Percentiles rank a stretch among this genome's conserved stretches.
phyloP scores from a whole-genome alignment of 1,140 invertebrate genomes.

The Coboldia fuscipes region DNA sequence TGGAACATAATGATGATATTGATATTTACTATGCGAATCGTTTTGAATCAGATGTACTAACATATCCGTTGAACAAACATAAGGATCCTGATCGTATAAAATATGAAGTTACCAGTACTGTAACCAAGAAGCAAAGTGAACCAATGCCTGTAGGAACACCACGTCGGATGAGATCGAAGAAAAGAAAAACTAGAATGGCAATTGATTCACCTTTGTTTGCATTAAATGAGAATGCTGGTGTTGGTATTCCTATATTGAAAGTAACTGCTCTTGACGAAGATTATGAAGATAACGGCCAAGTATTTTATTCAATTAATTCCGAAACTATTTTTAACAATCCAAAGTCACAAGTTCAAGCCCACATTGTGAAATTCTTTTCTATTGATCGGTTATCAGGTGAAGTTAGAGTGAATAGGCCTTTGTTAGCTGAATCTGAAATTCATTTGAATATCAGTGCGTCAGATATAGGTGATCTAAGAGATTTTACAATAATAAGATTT shows the following conservation, averaged over 20 bases:
- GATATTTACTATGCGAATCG: conserved; percentile 27
- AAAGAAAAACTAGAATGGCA: too few relatives aligned
- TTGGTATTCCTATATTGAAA: conserved; percentile 52
- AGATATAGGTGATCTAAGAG: conserved; percentile 49
- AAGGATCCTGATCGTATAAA: neutral
- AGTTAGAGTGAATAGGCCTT: conserved; percentile 44
- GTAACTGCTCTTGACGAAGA: conserved; percentile 68
- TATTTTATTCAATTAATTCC: conserved; percentile 51
- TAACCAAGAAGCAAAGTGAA: conserved; percentile 5
- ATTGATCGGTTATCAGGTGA: conserved; percentile 51
- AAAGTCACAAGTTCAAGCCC: conserved; percentile 22
- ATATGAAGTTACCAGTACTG: neutral
- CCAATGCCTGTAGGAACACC: neutral
- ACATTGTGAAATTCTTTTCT: conserved; percentile 40
- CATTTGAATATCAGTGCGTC: conserved; percentile 50
- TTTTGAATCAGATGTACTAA: neutral
- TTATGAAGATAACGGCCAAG: conserved; percentile 42
- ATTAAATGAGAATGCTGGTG: conserved; percentile 53
- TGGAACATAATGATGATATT: conserved; percentile 29
- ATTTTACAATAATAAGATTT: conserved; percentile 41
- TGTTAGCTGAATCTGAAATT: conserved; percentile 59
- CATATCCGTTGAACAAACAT: neutral
- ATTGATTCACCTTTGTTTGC: conserved; percentile 42
- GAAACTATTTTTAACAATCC: conserved; percentile 31
- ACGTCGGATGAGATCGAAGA: neutral